These are phyloP conservation scores for Dryas iulia DNA, from an alignment of 1,140 invertebrate genomes.

Conservation along the genomic window DNA sequence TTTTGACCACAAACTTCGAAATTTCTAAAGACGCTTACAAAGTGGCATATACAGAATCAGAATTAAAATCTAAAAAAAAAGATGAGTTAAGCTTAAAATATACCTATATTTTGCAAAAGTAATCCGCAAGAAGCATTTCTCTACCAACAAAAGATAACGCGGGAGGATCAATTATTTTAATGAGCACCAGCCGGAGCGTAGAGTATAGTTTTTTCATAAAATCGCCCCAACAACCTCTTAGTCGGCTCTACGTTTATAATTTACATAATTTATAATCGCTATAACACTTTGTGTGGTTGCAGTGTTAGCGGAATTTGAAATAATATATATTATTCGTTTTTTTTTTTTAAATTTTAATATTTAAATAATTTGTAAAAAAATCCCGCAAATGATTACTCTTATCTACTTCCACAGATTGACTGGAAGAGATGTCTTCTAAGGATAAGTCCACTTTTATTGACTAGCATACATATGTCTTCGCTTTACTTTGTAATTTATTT, in stretches of 20 bases:
- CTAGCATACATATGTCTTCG: too few species aligned
- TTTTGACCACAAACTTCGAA: neutral
- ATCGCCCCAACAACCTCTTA: conserved; percentile 61
- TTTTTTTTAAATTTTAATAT: neutral
- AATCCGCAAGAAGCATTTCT: conserved; percentile 10
- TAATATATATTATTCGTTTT: neutral
- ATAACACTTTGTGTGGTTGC: conserved; percentile 30
- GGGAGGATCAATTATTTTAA: conserved; percentile 63
- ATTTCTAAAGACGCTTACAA: neutral
- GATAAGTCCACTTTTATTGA: too few species aligned
- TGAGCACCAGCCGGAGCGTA: conserved; percentile 57
- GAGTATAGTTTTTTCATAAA: conserved; percentile 60
- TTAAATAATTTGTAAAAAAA: too few species aligned
- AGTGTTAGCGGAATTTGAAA: conserved; percentile 36
- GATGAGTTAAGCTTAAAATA: neutral
- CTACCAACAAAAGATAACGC: conserved; percentile 28
- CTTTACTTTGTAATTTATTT: too few species aligned
- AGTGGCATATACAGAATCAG: neutral
- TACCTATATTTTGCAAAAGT: neutral
- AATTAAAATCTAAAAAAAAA: neutral
- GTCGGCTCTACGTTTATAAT: conserved; percentile 68
- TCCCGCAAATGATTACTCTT: too few species aligned
- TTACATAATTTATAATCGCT: conserved; percentile 75
- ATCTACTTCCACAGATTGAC: too few species aligned
- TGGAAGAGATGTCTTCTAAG: too few species aligned